Conservation (phyloP, 2,888 invertebrate genomes). For the Aphelenchoides bicaudatus region DNA sequence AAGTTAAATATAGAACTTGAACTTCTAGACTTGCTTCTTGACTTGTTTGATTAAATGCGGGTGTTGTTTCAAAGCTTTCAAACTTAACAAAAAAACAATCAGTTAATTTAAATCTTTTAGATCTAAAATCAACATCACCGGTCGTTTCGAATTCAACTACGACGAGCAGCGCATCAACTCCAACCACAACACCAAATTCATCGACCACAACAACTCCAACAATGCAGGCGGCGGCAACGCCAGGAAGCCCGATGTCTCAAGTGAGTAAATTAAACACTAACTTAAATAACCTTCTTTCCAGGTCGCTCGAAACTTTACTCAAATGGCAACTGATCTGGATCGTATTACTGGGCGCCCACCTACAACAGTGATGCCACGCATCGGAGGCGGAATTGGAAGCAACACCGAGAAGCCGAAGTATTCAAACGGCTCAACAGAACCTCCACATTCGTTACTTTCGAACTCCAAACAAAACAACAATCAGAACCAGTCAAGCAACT, state of each 20-base stretch:
- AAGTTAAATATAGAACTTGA: background rate
- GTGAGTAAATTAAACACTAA: no score
- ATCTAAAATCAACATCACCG: conserved; percentile 20
- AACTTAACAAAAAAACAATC: background rate
- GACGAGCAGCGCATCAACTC: background rate
- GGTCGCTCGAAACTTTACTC: conserved; percentile 53
- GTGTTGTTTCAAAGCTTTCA: background rate
- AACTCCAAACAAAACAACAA: no score
- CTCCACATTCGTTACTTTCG: no score
- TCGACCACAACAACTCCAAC: background rate
- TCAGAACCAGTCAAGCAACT: background rate
- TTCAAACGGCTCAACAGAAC: no score
- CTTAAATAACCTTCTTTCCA: no score
- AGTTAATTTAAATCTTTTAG: background rate
- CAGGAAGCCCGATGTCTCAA: no score
- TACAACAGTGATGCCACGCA: conserved; percentile 9
- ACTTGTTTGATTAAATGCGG: background rate
- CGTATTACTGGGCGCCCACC: conserved; percentile 34
- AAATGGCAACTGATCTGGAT: conserved; percentile 54
- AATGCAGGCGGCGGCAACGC: conserved; percentile 1
- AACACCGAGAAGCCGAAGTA: no score
- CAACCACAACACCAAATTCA: background rate
- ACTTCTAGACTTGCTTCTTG: background rate
- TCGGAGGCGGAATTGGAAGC: conserved; percentile 6
- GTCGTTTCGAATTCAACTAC: conserved; percentile 20